Conservation (phyloP, 2,888 invertebrate species). For the Bimastos eiseni region DNA sequence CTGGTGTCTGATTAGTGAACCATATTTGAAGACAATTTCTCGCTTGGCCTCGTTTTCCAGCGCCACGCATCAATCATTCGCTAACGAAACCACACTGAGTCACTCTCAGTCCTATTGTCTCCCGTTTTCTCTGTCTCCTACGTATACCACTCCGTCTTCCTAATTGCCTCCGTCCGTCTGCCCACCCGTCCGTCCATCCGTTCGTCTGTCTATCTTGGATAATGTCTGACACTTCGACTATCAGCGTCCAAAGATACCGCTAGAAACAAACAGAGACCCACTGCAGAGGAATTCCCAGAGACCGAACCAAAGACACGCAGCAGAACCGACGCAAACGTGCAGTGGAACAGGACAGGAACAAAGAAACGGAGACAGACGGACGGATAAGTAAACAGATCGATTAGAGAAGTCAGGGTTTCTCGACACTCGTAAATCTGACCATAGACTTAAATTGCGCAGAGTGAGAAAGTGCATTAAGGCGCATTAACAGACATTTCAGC, state of each 20-base stretch:
- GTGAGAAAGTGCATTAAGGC: background rate
- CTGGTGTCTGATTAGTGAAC: background rate
- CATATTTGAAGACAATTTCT: constrained; percentile 19
- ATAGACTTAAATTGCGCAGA: background rate
- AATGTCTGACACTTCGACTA: background rate
- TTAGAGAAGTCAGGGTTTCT: background rate
- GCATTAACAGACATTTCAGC: background rate
- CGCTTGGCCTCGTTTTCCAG: constrained; percentile 18
- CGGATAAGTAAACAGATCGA: background rate
- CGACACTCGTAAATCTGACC: constrained; percentile 13
- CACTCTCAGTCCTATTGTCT: background rate
- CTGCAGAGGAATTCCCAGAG: background rate
- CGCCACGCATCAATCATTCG: background rate
- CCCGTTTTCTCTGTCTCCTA: background rate
- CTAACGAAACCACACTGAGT: background rate
- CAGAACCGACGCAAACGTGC: too few relatives aligned
- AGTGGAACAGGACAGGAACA: background rate
- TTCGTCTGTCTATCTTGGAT: background rate
- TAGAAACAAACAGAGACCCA: background rate
- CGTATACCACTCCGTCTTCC: background rate
- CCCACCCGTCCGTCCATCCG: background rate
- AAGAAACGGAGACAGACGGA: background rate
- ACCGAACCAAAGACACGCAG: background rate
- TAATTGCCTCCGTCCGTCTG: background rate
- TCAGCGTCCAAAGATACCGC: background rate